phyloP scores from a whole-genome alignment of 2,113 vertebrate species.

The Bambusicola thoracicus region DNA sequence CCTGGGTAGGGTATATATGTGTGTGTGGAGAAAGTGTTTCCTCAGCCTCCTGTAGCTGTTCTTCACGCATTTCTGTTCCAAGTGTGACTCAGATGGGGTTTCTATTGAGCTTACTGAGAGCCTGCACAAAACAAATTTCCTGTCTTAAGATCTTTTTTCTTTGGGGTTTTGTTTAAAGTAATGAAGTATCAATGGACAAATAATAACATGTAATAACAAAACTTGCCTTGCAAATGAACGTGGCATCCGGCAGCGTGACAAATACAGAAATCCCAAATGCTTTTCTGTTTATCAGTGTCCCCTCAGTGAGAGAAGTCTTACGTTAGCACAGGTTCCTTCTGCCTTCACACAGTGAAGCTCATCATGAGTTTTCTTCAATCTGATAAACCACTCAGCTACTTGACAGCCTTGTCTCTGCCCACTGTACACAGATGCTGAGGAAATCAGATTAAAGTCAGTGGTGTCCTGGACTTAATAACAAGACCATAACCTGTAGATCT shows the following conservation, averaged over 20 bases:
- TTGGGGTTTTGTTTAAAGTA: slow-evolving; percentile 52
- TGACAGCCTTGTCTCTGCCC: background rate
- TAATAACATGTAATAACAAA: background rate
- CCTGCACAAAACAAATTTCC: slow-evolving; percentile 44
- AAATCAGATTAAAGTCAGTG: background rate
- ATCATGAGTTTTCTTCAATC: background rate
- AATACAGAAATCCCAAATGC: background rate
- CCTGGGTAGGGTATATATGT: background rate
- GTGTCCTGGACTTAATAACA: background rate
- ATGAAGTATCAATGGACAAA: slow-evolving; percentile 43
- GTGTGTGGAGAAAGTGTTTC: background rate
- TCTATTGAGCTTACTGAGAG: slow-evolving; percentile 25
- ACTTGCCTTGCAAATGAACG: background rate
- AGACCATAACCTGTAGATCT: background rate
- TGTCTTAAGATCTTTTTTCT: slow-evolving; percentile 26
- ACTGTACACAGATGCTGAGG: fast-evolving
- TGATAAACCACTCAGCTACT: background rate
- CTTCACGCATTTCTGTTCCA: background rate
- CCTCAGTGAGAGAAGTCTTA: background rate
- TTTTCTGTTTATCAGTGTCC: background rate
- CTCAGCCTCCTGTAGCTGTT: slow-evolving; percentile 7
- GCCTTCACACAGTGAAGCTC: background rate
- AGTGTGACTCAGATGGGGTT: slow-evolving; percentile 51
- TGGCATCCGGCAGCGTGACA: background rate
- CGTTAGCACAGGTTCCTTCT: background rate